Base-by-base conservation (phyloP, 2,797 vertebrate genomes). In the Neosilurus hyrtlii region DNA sequence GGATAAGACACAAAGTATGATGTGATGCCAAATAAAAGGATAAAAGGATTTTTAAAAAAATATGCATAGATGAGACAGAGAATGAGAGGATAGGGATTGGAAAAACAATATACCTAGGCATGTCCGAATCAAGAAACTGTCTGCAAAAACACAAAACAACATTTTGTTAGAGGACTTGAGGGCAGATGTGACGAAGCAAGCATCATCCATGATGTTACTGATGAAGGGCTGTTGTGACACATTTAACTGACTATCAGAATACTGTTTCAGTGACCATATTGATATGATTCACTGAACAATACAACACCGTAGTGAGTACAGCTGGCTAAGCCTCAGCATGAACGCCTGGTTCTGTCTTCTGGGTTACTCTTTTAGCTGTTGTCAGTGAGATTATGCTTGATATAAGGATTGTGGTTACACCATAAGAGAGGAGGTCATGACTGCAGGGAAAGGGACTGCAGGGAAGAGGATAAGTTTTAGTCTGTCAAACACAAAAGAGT, bases 101-200 rank as follows among this genome's bases (percentile, higher is more conserved):
- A 91, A 94, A 68, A 92, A 95, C 95, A 95, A 95, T 96, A 94
- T 99, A 99, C 97, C 98, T 99, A 98, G 98, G 98, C 94, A 98
- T 97, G 96, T 99, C 98, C 95, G 96, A 98, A 97, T 99, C 98
- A 98, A 99, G 97, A 98, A 99, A 99, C 96, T 99, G 97, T 97
- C 98, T 99, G 98, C 92, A 87, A 95, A 97, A 96, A 96, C 95
- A 98, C 95, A 98, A 96, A 95, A 95, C 91, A 96, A 95, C 94
- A 96, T 93, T 96, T 92, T 81, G 95, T 99, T 99, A 98, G 96
- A 96, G 93, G 90, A 93, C 90, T 92, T 24, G 77, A 92, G 92
- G 92, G 91, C 91, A 91, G 85, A 92, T 91, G 89, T 82, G 82
- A 93, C 85, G 91, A 91, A 89, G 82, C 89, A 89, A 91, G 89